Base-by-base conservation (phyloP, 2,797 vertebrate genomes). In the Lacerta viridis region DNA sequence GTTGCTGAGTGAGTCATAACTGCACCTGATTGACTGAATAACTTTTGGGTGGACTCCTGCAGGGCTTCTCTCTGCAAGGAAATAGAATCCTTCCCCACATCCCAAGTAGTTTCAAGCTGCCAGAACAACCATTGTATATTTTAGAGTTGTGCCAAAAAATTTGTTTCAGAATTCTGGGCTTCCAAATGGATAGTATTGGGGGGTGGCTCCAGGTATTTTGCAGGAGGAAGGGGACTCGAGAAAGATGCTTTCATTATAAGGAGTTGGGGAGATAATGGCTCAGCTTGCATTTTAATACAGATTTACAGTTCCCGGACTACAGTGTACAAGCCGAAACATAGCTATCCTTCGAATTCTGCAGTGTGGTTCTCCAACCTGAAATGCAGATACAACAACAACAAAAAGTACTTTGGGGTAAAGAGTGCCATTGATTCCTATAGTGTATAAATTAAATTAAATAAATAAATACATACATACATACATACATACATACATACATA, bases 81-180 rank as follows among this genome's bases (percentile, higher is more conserved):
- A 94, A 92, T 89, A 1, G 86, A 90, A 93, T 92, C 80, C n/a
- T 15, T 15, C 46, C 5, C 27, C 79, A 33, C 36, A 10, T 3
- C 8, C 55, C 15, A 74, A 83, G 1, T 41, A 64, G 33, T 91
- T 89, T 89, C 75, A 75, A 55, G 46, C 68, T 86, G 69, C 27
- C 82, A 80, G 3, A 79, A 8, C 9, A 91, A 68, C 41, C 77
- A 64, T 3, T 74, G 4, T 84, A 25, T 85, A 25, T 91, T 85
- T 66, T 72, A 76, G n/a, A 66, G 7, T 25, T 23, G n/a, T 36
- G 10, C 39, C 5, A 3, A 17, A 39, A 33, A 23, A 72, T 18
- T 74, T 18, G 25, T 18, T 6, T 33, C 8, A 33, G 64, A 43
- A 13, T 15, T 55, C 7, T 41, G 36, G 3, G 4, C 27, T 85